Base-by-base conservation (phyloP, 2,888 invertebrate species). In the Lasioglossum villosulum region DNA sequence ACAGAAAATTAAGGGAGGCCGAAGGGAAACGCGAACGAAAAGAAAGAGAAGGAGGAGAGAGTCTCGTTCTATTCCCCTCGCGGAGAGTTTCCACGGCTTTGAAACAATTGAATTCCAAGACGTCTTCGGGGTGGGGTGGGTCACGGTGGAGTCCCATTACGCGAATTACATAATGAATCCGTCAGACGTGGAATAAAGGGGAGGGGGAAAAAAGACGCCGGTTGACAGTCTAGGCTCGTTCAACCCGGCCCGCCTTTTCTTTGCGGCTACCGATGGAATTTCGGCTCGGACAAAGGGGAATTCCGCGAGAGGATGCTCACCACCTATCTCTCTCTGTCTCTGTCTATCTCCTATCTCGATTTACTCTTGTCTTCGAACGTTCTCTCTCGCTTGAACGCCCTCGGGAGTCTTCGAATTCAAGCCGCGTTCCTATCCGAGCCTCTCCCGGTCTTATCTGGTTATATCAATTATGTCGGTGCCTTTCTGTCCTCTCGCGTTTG, bases 101-200 rank as follows among this genome's bases (percentile, higher is more conserved):
- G 84, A 89, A 88, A 89, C 87, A 91, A 90, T 90, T 84, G 87
- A 90, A 89, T 90, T 90, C 87, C 88, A 77, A 73, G 83, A 83
- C 84, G 81, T 88, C 80, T 80, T 70, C 30, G 63, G 30, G 80
- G 63, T 42, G 48, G 37, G 45, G 42, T 34, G 75, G 48, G 30
- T 56, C 45, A 59, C 78, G 79, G 82, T 42, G 45, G 37, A 59
- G 87, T 37, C 39, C 88, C 83, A 90, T 90, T 89, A 90, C 83
- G 85, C 86, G 90, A 90, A 90, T 90, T 90, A 90, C 86, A 86
- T 90, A 90, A 90, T 90, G 90, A 90, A 90, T 90, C 89, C 88
- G 83, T 88, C 90, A 86, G 88, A 86, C 88, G 83, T 68, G 86
- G 70, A 78, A 82, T 87, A 87, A 84, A 84, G 73, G 56, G 42